Conservation (phyloP, 2,888 invertebrate species). For the Theristus sp. region DNA sequence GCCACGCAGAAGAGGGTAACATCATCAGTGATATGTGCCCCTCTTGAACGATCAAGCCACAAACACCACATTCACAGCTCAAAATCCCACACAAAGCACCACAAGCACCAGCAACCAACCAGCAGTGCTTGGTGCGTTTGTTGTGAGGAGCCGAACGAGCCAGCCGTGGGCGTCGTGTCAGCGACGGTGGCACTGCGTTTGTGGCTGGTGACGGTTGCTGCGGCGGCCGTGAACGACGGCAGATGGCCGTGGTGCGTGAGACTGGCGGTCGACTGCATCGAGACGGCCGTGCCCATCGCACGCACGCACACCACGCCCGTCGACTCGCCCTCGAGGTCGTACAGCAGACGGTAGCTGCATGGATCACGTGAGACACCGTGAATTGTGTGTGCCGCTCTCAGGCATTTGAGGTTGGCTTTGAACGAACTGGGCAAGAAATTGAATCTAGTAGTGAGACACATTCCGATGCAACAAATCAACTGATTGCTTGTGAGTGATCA, state of each 20-base stretch:
- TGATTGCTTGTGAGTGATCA: background rate
- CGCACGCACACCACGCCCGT: conserved; percentile 65
- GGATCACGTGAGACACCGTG: background rate
- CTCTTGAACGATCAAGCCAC: no score
- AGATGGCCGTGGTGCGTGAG: no score
- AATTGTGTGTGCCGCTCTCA: no score
- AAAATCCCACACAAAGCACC: no score
- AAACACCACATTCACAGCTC: no score
- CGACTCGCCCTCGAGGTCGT: conserved; percentile 88
- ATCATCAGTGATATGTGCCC: no score
- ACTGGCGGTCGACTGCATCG: conserved; percentile 35
- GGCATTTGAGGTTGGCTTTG: background rate
- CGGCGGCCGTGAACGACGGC: background rate
- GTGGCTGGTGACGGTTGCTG: background rate
- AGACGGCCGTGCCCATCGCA: conserved; percentile 74
- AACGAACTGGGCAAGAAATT: no score
- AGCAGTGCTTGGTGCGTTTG: no score
- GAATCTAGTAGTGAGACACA: background rate
- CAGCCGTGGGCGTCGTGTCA: no score
- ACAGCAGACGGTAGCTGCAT: conserved; percentile 65
- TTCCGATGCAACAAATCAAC: background rate
- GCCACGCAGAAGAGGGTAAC: no score
- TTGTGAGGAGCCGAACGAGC: no score
- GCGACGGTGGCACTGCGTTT: background rate
- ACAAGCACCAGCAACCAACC: no score